Base-by-base conservation (phyloP, 35 echinoderm and acorn worm species). In the Stichopus chloronotus region DNA sequence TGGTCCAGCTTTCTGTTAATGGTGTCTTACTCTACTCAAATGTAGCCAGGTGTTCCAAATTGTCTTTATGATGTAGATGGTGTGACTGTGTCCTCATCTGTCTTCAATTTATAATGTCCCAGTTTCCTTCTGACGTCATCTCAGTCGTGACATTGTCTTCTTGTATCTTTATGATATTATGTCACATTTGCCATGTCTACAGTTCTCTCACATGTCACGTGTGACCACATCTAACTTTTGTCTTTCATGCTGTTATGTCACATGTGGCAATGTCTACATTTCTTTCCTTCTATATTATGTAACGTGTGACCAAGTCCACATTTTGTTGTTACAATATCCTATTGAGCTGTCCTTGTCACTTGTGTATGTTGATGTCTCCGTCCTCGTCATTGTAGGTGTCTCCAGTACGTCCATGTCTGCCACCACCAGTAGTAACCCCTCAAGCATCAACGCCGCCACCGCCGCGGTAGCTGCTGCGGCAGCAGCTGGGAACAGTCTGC, bases 311-410 rank as follows among this genome's bases (percentile, higher is more conserved):
- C 22, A 74, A 19, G 69, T 74, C 11, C 17, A 14, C 69, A 74
- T 72, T n/a, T 61, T 22, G 69, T 74, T 21, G 6, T 74, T 19
- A 74, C 19, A 20, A 74, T 74, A 74, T 74, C 19, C 30, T 83
- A 17, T 81, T 30, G 25, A 83, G 16, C 82, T 11, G 82, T 89
- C 87, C 60, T 69, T 89, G 87, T 89, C 22, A 89, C 87, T 91
- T 79, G 90, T 91, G 43, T 91, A 77, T 58, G 90, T 78, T 91
- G 12, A 11, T 59, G 90, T 78, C 90, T 91, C 23, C 87, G 87
- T 89, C 90, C 90, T 14, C n/a, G 90, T 91, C 90, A 57, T 91
- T 91, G 90, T 91, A 91, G 90, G 90, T 91, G 90, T 91, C 90
- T 89, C 87, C 87, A 89, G 87, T 89, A 72, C 71, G 90, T 91